phyloP scores from a whole-genome alignment of 2,888 invertebrate genomes.

The Crocallis elinguaria region DNA sequence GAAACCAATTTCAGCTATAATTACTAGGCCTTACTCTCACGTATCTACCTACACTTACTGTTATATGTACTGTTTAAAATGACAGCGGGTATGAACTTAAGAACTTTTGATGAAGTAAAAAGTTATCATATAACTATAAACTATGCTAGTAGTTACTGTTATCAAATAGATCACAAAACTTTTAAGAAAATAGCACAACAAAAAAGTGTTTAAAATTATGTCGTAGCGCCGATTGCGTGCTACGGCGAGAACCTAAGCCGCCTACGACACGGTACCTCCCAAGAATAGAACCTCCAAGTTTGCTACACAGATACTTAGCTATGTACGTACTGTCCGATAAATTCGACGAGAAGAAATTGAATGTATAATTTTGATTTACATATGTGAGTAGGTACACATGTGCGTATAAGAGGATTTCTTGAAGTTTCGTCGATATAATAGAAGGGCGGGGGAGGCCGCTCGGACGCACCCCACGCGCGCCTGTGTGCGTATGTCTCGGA shows the following conservation, averaged over 20 bases:
- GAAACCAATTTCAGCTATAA: constrained; percentile 9
- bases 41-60: not conserved
- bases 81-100: too few species aligned
- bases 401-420: constrained; percentile 79
- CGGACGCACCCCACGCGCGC: constrained; percentile 61
- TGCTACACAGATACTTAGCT: not conserved
- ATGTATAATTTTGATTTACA: constrained; percentile 70
- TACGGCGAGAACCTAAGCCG: not conserved
- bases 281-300: not conserved
- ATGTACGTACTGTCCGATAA: constrained; percentile 31
- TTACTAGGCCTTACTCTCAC: not conserved
- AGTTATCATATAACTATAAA: too few species aligned
- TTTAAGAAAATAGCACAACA: not conserved
- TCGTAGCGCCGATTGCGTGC: not conserved
- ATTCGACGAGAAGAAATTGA: constrained; percentile 57
- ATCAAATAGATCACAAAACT: not conserved
- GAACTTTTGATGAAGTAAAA: too few species aligned
- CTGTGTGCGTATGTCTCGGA: constrained; percentile 80
- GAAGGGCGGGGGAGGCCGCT: constrained; percentile 57
- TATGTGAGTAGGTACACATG: constrained; percentile 68
- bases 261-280: not conserved
- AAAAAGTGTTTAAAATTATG: not conserved
- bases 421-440: constrained; percentile 80
- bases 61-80: not conserved
- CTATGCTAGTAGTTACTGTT: too few species aligned